Percentiles rank a stretch among this genome's conserved stretches.
Evolutionary conservation across 2,797 vertebrate species (phyloP).

Genomic region (Knipowitschia caucasica): DNA sequence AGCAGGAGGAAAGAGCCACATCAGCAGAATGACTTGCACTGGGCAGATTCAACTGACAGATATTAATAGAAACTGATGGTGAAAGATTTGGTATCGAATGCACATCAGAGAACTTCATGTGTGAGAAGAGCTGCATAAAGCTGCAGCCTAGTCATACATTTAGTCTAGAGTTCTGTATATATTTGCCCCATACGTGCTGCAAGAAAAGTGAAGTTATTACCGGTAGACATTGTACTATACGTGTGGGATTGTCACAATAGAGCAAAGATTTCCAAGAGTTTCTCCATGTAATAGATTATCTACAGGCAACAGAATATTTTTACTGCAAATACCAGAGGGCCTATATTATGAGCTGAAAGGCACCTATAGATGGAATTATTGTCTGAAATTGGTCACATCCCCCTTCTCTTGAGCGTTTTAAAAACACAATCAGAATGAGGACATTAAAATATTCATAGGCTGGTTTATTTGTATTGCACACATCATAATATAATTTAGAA

Average conservation of each 20-base stretch:
- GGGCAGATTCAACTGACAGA: constrained; percentile 51
- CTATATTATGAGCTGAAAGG: background rate
- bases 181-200: too few species aligned
- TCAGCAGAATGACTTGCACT: constrained; percentile 54
- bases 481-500: too few species aligned
- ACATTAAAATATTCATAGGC: background rate
- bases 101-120: constrained; percentile 33
- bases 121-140: constrained; percentile 21
- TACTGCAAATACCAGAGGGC: background rate
- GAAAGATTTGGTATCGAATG: constrained; percentile 50
- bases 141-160: constrained; percentile 6
- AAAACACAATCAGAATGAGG: background rate
- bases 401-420: too few species aligned
- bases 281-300: background rate
- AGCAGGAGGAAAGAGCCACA: constrained; percentile 39
- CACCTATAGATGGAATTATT: background rate
- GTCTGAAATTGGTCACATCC: background rate
- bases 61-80: constrained; percentile 55
- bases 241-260: background rate
- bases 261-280: background rate
- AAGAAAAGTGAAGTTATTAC: too few species aligned
- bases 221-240: too few species aligned
- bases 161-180: background rate
- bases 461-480: too few species aligned
- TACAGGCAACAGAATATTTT: background rate